Evolutionary conservation across 1,140 invertebrate species (phyloP).

Genomic region (Camponotus vicinus): DNA sequence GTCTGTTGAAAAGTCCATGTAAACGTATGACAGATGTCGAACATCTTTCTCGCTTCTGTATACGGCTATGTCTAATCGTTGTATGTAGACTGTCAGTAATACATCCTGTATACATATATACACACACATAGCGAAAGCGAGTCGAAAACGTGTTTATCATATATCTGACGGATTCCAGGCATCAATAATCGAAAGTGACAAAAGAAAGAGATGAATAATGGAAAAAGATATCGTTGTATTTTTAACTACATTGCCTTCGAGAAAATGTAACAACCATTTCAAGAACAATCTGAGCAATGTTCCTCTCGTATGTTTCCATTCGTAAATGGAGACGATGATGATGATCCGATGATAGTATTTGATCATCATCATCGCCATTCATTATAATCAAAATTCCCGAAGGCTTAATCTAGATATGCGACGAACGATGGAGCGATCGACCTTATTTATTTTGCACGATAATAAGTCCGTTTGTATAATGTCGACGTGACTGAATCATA

Average conservation of each 20-base stretch:
- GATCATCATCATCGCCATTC: neutral
- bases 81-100: slow-evolving; percentile 5
- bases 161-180: neutral
- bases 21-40: neutral
- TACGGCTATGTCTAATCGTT: slow-evolving; percentile 11
- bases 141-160: neutral
- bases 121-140: neutral
- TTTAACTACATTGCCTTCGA: neutral
- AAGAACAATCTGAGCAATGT: neutral
- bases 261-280: neutral
- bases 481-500: slow-evolving; percentile 12
- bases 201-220: neutral
- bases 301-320: neutral
- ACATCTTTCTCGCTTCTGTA: neutral
- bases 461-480: slow-evolving; percentile 35
- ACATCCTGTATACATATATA: slow-evolving; percentile 1
- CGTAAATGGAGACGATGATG: neutral
- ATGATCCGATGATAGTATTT: neutral
- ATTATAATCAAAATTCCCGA: neutral
- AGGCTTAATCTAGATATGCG: neutral
- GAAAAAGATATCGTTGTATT: neutral
- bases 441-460: slow-evolving; percentile 63
- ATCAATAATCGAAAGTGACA: neutral
- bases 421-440: slow-evolving; percentile 34
- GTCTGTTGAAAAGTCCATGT: neutral